A percentile compares a stretch with the other conserved stretches of the same genome.
These are phyloP conservation scores for Halcyon smyrnensis DNA, from an alignment of 2,797 vertebrate genomes.

Conservation along the genomic window DNA sequence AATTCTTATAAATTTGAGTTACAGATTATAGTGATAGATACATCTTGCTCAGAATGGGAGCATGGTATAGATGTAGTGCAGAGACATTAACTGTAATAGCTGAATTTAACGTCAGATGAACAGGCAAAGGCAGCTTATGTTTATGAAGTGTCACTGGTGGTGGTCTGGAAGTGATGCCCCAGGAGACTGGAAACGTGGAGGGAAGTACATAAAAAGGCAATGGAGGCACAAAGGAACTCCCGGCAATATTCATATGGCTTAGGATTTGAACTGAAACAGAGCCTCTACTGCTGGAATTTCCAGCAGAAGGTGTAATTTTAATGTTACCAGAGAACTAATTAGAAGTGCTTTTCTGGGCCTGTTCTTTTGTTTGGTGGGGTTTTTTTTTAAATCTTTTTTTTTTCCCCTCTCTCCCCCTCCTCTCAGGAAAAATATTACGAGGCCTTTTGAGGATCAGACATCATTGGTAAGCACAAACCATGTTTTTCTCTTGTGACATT, in stretches of 20 bases:
- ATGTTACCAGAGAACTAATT: background rate
- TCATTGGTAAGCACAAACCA: conserved; percentile 85
- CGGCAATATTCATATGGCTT: background rate
- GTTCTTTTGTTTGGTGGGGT: too few species aligned
- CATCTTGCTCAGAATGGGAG: background rate
- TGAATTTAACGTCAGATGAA: background rate
- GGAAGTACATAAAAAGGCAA: background rate
- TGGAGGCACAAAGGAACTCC: background rate
- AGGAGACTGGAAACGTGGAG: background rate
- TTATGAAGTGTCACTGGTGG: background rate
- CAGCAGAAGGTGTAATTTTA: background rate
- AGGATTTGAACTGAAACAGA: background rate
- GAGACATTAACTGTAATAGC: background rate
- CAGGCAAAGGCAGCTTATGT: background rate
- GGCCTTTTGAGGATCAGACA: conserved; percentile 96
- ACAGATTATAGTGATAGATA: background rate
- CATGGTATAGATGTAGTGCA: background rate
- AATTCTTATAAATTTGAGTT: background rate
- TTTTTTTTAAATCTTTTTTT: background rate
- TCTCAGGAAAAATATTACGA: conserved; percentile 92
- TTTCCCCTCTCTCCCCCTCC: background rate
- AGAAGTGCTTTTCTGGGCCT: background rate
- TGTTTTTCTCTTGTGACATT: background rate
- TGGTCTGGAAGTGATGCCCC: background rate
- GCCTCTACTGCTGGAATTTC: background rate